Evolutionary conservation across 2,888 invertebrate genomes (phyloP).

Genomic region (Pristionchus arcanus): DNA sequence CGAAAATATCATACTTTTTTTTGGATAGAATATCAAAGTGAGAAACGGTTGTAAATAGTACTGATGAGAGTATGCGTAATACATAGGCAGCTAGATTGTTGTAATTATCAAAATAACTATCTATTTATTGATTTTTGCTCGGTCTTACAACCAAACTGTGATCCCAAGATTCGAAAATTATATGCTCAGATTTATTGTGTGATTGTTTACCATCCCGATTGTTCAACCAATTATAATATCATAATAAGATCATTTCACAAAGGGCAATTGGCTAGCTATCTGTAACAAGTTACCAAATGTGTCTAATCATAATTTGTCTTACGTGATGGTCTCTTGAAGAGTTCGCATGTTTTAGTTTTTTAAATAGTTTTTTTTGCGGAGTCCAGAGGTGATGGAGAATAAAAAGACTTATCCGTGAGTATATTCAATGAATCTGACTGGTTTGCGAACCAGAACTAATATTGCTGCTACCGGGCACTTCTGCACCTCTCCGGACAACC

Average conservation of each 20-base stretch:
- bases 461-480: background rate
- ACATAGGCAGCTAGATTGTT: background rate
- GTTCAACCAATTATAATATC: slow-evolving; percentile 8
- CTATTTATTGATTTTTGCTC: background rate
- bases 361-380: background rate
- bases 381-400: slow-evolving; percentile 5
- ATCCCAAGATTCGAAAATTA: slow-evolving; percentile 19
- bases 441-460: background rate
- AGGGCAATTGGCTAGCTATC: background rate
- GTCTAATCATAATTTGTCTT: background rate
- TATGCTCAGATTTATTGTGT: slow-evolving; percentile 33
- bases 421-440: background rate
- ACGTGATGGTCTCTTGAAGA: background rate
- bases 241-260: slow-evolving; percentile 45
- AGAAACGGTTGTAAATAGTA: slow-evolving; percentile 25
- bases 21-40: background rate
- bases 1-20: background rate
- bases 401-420: background rate
- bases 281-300: background rate
- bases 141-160: slow-evolving; percentile 11
- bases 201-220: slow-evolving; percentile 16
- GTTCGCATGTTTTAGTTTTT: background rate
- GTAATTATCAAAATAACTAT: slow-evolving; percentile 3
- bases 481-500: too few relatives aligned
- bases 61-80: slow-evolving; percentile 10